Evolutionary conservation across 2,797 vertebrate genomes (phyloP), one percentile per base, ranked within the genome.

Genomic region (Rhadinocentrus ornatus): DNA sequence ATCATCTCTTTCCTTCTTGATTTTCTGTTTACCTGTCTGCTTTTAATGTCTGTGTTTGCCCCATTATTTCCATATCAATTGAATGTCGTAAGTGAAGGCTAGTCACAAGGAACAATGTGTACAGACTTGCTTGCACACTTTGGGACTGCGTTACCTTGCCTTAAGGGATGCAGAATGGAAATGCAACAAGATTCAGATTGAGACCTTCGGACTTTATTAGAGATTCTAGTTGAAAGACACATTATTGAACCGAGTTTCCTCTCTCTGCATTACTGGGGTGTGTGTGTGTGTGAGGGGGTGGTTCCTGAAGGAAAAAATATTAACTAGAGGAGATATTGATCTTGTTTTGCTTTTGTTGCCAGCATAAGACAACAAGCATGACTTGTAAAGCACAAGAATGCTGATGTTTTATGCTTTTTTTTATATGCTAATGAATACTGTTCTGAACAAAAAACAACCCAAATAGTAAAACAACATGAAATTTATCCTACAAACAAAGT

Each of bases 201-300:
- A 84, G 87, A 82, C 90, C 89, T 89, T 89, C 37, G 48, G 72
- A 62, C 71, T 85, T 85, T 74, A 88, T 89, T 63, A 66, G 72
- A 78, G 73, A 63, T 57, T 66, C 62, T 67, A 1, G 41, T 66
- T 86, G 73, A 89, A 78, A 84, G 83, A 82, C 73, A 63, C 54
- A 58, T 79, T 86, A 88, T 80, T 72, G 85, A 84, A 59, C 68
- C 0, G 31, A 62, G 63, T 26, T 57, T 53, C 64, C 16, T 77
- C 70, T 10, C 55, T 32, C 66, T 37, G 62, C 8, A 16, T 71
- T 68, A 9, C 27, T 32, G 77, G 71, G 75, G 66, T 24, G 34
- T n/a, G 39, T 13, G 71, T 1, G 6, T 1, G 8, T 7, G 32
- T 6, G 35, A 12, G 35, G 35, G 2, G 11, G 11, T 13, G 34